A percentile compares a stretch with the other conserved stretches of the same genome.
phyloP scores from a whole-genome alignment of 2,888 invertebrate genomes.

The Eristalis pertinax region DNA sequence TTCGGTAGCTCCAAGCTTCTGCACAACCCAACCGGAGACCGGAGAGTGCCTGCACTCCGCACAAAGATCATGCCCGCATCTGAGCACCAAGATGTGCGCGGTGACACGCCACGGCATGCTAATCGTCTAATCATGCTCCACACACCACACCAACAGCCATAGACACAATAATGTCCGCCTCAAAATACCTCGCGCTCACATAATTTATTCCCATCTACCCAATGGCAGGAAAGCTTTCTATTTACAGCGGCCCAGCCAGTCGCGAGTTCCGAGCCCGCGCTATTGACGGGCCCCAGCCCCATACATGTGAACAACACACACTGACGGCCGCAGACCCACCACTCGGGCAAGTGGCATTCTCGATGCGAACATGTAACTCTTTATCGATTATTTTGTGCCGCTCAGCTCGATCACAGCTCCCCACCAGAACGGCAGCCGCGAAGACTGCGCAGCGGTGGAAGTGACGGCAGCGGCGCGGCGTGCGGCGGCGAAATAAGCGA shows the following conservation, averaged over 20 bases:
- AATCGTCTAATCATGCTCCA: slow-evolving; percentile 71
- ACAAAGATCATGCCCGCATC: slow-evolving; percentile 45
- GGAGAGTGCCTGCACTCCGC: background rate
- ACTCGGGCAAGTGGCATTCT: slow-evolving; percentile 68
- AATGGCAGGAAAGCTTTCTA: slow-evolving; percentile 71
- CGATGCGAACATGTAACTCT: slow-evolving; percentile 71
- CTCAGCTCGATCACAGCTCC: slow-evolving; percentile 38
- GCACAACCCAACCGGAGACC: slow-evolving; percentile 25
- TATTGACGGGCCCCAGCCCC: slow-evolving; percentile 27
- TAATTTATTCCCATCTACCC: slow-evolving; percentile 71
- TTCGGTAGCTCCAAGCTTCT: slow-evolving; percentile 60
- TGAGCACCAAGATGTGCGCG: slow-evolving; percentile 56
- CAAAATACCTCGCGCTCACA: slow-evolving; percentile 70
- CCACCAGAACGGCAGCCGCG: slow-evolving; percentile 42
- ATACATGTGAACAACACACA: slow-evolving; percentile 59
- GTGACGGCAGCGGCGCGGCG: slow-evolving; percentile 17
- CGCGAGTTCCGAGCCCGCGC: slow-evolving; percentile 57
- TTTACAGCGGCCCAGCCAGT: slow-evolving; percentile 70
- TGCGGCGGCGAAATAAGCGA: slow-evolving; percentile 51
- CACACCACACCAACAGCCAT: slow-evolving; percentile 59
- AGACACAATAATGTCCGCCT: slow-evolving; percentile 71
- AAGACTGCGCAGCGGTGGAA: background rate
- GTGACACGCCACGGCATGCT: slow-evolving; percentile 68
- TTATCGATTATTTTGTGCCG: slow-evolving; percentile 69
- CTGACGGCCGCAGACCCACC: slow-evolving; percentile 65